These are phyloP conservation scores for Neolamprologus kungweensis DNA, from an alignment of 2,113 vertebrate genomes.

Conservation along the genomic window DNA sequence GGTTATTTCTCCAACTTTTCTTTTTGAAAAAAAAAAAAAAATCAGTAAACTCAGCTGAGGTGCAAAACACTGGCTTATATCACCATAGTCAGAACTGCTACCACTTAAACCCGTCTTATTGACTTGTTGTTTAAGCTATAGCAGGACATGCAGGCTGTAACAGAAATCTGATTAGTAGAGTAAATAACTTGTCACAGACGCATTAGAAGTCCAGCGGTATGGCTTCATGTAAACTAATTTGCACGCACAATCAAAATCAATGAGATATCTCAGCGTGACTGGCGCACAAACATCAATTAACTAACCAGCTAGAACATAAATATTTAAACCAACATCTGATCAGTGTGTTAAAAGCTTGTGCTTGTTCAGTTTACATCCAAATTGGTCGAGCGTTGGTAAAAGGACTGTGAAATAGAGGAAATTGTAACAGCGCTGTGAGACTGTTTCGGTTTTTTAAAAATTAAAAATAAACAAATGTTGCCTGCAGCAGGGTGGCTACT, in stretches of 20 bases:
- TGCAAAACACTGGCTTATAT: not conserved
- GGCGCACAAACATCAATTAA: not conserved
- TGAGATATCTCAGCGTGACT: not conserved
- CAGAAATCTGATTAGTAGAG: not conserved
- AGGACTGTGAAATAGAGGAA: not conserved
- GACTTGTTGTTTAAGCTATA: not conserved
- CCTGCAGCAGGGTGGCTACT: not conserved
- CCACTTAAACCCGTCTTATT: not conserved
- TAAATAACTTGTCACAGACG: not conserved
- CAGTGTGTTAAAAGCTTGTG: not conserved
- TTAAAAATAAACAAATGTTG: not conserved
- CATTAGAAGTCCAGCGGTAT: not conserved
- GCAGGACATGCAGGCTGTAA: not conserved
- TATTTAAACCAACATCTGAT: not conserved
- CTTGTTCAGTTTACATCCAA: not conserved
- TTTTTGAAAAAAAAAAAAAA: not conserved
- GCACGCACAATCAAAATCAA: not conserved
- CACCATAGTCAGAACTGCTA: not conserved
- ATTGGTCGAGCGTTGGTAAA: not conserved
- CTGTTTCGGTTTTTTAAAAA: rapidly evolving
- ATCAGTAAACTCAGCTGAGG: not conserved
- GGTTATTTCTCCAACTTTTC: not conserved
- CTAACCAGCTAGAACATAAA: not conserved
- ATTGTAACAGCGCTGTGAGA: not conserved
- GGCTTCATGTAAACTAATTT: not conserved